Evolutionary conservation across 2,888 invertebrate species (phyloP), one percentile per base, ranked within the genome.

Genomic region (Syrphus vitripennis): DNA sequence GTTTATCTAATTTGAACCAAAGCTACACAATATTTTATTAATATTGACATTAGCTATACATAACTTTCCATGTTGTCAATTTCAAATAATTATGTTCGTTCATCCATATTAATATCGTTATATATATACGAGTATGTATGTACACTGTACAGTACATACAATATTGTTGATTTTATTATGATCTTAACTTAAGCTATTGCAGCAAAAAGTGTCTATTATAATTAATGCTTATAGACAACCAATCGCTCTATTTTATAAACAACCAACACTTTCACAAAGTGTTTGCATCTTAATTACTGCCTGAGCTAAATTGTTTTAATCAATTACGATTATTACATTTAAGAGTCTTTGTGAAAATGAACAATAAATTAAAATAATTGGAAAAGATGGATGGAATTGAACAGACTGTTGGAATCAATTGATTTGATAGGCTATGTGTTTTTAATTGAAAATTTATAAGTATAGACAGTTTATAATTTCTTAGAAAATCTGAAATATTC

Each of bases 291-390:
- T 50, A 53, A 69, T 53, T 48, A 69, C 24, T 48, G 34, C 12
- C 34, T 12, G 14, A 48, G 19, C 29, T 26, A 12, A 48, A 34
- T 45, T 53, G 69, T 16, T 69, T 50, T 31, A 45, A 65, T 65
- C 24, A 53, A 53, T 53, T 50, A 69, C 12, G 21, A 19, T n/a
- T 42, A 65, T 65, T 65, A 19, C 63, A 19, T 29, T 63, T 63
- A 26, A 42, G 24, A 40, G 24, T 16, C 19, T 37, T 59, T 34
- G n/a, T n/a, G 59, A 24, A 63, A 26, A n/a, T 63, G n/a, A 42
- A 24, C 2, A 59, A n/a, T n/a, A n/a, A n/a, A 14, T 34, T 55
- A n/a, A 55, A 26, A n/a, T 53, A 53, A 24, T 24, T 29, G 7
- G 7, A 7, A n/a, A 29, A 29, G 53, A 57, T 10, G 10, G 53